A percentile compares a stretch with the other conserved stretches of the same genome.
These are phyloP conservation scores for Nesometra sesokonis DNA, from an alignment of 35 echinoderm and acorn worm genomes.

Conservation along the genomic window DNA sequence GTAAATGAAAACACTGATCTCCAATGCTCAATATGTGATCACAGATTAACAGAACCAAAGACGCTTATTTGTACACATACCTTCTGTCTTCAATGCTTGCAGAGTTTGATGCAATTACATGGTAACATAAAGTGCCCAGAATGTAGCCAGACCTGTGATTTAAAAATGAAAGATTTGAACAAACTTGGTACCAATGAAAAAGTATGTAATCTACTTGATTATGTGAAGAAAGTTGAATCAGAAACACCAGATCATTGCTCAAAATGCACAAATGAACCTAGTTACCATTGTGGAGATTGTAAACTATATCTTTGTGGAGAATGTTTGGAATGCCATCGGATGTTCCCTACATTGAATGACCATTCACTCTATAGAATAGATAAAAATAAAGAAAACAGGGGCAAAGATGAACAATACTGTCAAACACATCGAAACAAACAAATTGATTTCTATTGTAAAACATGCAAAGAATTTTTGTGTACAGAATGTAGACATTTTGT, in stretches of 20 bases:
- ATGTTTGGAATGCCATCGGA: neutral
- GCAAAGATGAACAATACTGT: neutral
- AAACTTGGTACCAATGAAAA: neutral
- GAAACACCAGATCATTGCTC: neutral
- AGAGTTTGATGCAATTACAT: neutral
- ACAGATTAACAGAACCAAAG: neutral
- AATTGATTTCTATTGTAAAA: neutral
- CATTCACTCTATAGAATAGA: neutral
- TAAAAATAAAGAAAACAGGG: neutral
- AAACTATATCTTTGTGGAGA: neutral
- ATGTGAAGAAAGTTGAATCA: neutral
- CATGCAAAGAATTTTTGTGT: neutral
- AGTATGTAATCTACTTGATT: neutral
- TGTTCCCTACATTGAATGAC: neutral
- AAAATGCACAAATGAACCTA: neutral
- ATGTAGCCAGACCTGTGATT: neutral
- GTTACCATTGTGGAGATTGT: neutral
- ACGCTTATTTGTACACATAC: neutral
- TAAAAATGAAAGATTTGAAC: neutral
- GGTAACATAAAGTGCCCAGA: neutral
- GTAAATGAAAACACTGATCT: too few relatives aligned
- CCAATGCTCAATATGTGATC: neutral
- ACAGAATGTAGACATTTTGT: neutral
- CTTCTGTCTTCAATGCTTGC: neutral
- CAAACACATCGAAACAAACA: neutral